phyloP scores from a whole-genome alignment of 2,888 invertebrate genomes.

The Synanthedon tipuliformis region DNA sequence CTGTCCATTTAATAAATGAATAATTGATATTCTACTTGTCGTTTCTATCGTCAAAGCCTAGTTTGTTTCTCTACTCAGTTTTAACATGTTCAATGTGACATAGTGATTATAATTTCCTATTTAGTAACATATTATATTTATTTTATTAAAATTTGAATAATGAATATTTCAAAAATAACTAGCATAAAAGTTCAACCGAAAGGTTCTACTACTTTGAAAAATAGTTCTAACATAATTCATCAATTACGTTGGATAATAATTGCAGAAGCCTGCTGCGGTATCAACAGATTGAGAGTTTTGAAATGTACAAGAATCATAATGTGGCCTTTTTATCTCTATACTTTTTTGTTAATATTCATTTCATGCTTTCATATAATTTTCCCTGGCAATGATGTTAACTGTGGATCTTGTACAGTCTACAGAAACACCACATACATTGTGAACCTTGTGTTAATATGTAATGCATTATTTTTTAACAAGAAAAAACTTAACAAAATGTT shows the following conservation, averaged over 20 bases:
- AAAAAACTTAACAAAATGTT: constrained; percentile 23
- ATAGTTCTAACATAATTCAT: neutral
- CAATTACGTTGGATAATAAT: constrained; percentile 17
- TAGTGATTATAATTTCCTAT: too few species aligned
- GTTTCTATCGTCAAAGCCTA: constrained; percentile 6
- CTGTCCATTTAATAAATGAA: neutral
- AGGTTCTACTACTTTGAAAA: neutral
- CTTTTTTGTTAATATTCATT: constrained; percentile 7
- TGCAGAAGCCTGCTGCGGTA: constrained; percentile 19
- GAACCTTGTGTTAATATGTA: constrained; percentile 22
- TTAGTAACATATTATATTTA: too few species aligned
- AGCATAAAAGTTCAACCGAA: neutral
- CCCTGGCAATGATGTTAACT: constrained; percentile 6
- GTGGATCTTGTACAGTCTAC: constrained; percentile 20
- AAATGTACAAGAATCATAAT: constrained; percentile 13
- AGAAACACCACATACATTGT: constrained; percentile 23
- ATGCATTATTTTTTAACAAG: constrained; percentile 20
- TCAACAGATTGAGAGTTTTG: constrained; percentile 27
- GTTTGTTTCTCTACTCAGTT: neutral
- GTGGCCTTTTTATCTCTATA: constrained; percentile 14
- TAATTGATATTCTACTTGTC: neutral
- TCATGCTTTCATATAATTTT: constrained; percentile 10
- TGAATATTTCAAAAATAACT: neutral
- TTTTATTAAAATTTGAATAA: too few species aligned
- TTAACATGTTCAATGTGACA: neutral